Percentiles rank a stretch among this genome's conserved stretches.
Conservation (phyloP, 2,113 vertebrate genomes). For the Choloepus hoffmanni region DNA sequence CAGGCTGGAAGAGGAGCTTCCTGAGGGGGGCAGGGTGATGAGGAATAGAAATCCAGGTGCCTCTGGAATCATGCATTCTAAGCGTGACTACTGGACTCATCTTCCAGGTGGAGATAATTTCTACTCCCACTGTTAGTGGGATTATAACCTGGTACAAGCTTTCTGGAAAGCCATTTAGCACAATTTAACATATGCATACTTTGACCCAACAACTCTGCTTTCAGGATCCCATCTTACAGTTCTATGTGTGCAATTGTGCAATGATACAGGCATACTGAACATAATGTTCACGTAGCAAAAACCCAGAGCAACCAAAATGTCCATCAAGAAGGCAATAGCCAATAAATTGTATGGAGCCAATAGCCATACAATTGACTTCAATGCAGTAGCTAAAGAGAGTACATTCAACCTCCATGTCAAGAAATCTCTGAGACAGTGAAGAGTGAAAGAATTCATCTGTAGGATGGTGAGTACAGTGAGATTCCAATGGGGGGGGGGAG, state of each 20-base stretch:
- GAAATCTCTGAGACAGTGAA: background rate
- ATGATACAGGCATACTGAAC: background rate
- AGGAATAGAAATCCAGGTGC: background rate
- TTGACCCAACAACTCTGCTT: background rate
- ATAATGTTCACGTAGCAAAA: background rate
- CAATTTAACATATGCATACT: background rate
- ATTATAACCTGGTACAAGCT: background rate
- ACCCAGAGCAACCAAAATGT: background rate
- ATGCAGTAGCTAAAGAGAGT: background rate
- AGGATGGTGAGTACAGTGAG: background rate
- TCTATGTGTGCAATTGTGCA: background rate
- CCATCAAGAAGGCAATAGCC: background rate
- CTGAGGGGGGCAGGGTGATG: accelerated
- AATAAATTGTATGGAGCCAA: accelerated
- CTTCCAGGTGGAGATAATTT: background rate
- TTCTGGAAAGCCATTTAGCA: background rate
- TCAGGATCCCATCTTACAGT: background rate
- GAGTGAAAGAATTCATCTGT: background rate
- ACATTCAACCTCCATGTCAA: background rate
- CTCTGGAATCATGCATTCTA: background rate
- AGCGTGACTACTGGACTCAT: background rate
- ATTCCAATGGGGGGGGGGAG: background rate
- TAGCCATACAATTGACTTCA: accelerated
- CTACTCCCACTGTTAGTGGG: background rate
- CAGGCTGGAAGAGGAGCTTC: background rate